phyloP scores from a whole-genome alignment of 2,797 vertebrate genomes.

The Vipera latastei region DNA sequence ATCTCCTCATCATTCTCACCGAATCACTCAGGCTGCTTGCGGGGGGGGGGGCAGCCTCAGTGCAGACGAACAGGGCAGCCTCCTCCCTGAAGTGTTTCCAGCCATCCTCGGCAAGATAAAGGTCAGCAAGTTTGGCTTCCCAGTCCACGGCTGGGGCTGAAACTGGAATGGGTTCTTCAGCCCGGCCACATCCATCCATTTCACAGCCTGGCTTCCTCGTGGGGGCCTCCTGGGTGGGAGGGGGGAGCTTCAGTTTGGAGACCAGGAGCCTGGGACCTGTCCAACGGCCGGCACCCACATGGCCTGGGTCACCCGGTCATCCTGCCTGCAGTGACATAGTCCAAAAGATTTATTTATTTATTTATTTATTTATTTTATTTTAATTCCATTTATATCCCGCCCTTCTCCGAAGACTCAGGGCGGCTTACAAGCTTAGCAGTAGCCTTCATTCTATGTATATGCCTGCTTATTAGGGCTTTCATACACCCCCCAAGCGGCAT shows the following conservation, averaged over 20 bases:
- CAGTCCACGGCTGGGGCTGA: background rate
- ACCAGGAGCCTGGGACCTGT: too few relatives aligned
- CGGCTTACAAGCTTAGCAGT: too few relatives aligned
- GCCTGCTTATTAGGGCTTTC: too few relatives aligned
- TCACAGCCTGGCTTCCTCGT: background rate
- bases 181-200: fast-evolving
- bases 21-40: background rate
- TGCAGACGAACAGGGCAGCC: background rate
- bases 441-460: too few relatives aligned
- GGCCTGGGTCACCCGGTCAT: background rate
- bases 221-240: background rate
- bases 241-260: background rate
- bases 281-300: too few relatives aligned
- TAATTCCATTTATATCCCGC: too few relatives aligned
- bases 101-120: background rate
- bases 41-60: background rate
- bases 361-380: too few relatives aligned
- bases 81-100: background rate
- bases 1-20: background rate
- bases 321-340: background rate
- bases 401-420: too few relatives aligned
- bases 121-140: background rate
- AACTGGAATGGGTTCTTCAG: background rate
- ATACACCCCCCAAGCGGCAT: too few relatives aligned
- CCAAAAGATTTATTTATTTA: too few relatives aligned